A percentile compares a stretch with the other conserved stretches of the same genome.
phyloP scores from a whole-genome alignment of 2,888 invertebrate species.

The Melanotus villosus region DNA sequence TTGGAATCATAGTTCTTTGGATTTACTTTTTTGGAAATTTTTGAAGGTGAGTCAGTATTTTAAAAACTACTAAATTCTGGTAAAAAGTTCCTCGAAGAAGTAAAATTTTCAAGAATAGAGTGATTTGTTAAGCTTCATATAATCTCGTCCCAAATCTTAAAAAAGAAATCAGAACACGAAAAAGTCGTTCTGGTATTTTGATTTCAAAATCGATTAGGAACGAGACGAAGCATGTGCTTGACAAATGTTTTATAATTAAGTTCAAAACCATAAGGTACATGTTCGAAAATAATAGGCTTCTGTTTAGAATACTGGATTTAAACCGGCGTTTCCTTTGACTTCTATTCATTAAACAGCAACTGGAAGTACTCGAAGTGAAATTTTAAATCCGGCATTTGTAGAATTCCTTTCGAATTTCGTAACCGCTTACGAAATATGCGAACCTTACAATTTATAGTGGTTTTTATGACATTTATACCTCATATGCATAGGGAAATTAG shows the following conservation, averaged over 20 bases:
- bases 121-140: neutral
- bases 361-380: constrained; percentile 6
- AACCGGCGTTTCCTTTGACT: neutral
- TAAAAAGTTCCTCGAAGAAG: no score
- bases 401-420: constrained; percentile 27
- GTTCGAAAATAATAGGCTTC: neutral
- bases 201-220: neutral
- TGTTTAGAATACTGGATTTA: neutral
- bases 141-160: neutral
- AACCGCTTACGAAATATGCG: constrained; percentile 20
- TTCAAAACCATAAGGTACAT: neutral
- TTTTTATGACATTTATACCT: neutral
- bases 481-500: constrained; percentile 3
- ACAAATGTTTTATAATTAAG: neutral
- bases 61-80: no score
- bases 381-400: constrained; percentile 21
- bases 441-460: constrained; percentile 1
- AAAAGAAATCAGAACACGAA: neutral
- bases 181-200: neutral
- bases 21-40: neutral
- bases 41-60: no score
- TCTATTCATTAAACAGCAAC: neutral
- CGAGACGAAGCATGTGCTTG: neutral
- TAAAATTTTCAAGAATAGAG: no score
- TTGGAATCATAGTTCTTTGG: no score